Evolutionary conservation across 2,797 vertebrate species (phyloP), one percentile per base, ranked within the genome.

Genomic region (Bovichtus variegatus): DNA sequence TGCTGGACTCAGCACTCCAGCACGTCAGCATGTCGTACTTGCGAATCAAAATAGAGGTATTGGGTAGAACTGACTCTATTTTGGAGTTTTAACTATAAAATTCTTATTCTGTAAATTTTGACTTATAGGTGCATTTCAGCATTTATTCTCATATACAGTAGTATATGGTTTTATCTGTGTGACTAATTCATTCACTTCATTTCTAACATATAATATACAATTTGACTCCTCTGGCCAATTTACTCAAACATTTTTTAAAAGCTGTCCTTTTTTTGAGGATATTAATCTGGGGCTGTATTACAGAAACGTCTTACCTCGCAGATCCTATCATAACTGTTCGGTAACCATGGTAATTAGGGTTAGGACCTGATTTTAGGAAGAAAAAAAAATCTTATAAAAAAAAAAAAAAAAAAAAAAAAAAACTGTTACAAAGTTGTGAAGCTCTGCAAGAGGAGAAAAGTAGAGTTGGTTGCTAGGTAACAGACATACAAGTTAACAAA

Each of bases 101-200:
- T 59, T 62, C 2, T n/a, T 29, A 40, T 36, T 31, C 6, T 69
- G 1, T 13, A 38, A 27, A 57, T 69, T 60, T 62, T 29, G 4
- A 29, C 6, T 43, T 16, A 21, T 1, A 9, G 1, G 7, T 40
- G 25, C 7, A 54, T 59, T 76, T 78, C 43, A 82, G 64, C 71
- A 86, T 85, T 82, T 82, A 78, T 84, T 51, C 23, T 43, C 63
- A 78, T 77, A 63, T 70, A 2, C 54, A 73, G 1, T 80, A 73
- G 1, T 80, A 81, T 87, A 80, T 77, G 67, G 34, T 71, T 55
- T n/a, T 4, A 77, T 84, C 77, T 74, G 58, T 87, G 80, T 88
- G 55, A 47, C 82, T 71, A 19, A 74, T 83, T 82, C 54, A 72
- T 82, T 46, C 41, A 73, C 5, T 77, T 78, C 61, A 86, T 89